Percentiles rank a stretch among this genome's conserved stretches.
phyloP scores from a whole-genome alignment of 2,888 invertebrate genomes.

The Diaperis boleti region DNA sequence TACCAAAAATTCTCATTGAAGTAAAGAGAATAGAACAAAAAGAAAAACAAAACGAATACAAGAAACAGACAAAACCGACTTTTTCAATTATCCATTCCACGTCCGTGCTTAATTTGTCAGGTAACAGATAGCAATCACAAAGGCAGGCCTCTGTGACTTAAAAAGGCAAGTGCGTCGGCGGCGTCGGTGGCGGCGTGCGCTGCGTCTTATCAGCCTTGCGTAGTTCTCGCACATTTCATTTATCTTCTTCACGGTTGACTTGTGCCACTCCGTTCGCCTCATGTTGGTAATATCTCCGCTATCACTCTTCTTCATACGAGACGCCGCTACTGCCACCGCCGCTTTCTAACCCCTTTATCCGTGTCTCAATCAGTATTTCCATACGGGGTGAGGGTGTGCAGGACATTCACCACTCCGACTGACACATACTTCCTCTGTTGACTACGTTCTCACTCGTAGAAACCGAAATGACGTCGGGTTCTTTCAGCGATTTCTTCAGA shows the following conservation, averaged over 20 bases:
- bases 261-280: constrained; percentile 60
- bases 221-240: constrained; percentile 58
- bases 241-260: constrained; percentile 65
- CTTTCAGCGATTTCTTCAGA: no score
- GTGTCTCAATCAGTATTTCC: no score
- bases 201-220: constrained; percentile 38
- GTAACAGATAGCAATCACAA: constrained; percentile 40
- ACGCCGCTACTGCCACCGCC: constrained; percentile 26
- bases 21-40: no score
- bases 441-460: no score
- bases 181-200: constrained; percentile 11
- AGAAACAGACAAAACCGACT: no score
- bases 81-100: constrained; percentile 4
- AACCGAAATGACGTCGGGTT: no score
- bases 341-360: constrained; percentile 38
- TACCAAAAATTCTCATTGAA: no score
- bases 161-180: constrained; percentile 33
- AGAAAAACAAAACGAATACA: no score
- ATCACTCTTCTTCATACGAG: constrained; percentile 45
- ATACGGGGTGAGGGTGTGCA: constrained; percentile 28
- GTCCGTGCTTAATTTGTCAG: constrained; percentile 35
- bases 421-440: no score
- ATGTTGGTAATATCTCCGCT: constrained; percentile 50
- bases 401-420: no score
- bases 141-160: constrained; percentile 29